These are phyloP conservation scores for Dallia pectoralis DNA, from an alignment of 2,797 vertebrate genomes.

Conservation along the genomic window DNA sequence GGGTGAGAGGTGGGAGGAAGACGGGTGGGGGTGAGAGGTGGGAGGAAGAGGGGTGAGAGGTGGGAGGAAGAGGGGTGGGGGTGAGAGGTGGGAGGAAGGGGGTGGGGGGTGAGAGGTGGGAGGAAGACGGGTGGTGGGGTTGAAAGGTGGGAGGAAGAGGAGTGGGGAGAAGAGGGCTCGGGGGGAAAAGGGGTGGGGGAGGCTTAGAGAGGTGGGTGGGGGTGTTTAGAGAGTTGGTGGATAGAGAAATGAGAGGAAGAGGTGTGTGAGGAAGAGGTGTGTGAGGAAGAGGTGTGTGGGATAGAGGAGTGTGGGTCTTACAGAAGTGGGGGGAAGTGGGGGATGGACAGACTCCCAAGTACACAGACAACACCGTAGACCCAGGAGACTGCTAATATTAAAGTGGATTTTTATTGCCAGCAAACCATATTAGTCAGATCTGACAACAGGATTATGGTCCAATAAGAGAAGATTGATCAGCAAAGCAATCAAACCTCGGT, in stretches of 20 bases:
- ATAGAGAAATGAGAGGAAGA: too few species aligned
- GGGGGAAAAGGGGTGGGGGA: slow-evolving; percentile 5
- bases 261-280: too few species aligned
- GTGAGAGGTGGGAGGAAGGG: too few species aligned
- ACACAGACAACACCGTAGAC: slow-evolving; percentile 48
- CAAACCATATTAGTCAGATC: slow-evolving; percentile 44
- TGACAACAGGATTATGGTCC: slow-evolving; percentile 41
- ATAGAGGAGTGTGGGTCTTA: slow-evolving; percentile 22
- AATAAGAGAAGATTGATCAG: slow-evolving; percentile 46
- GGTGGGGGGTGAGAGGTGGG: slow-evolving; percentile 37
- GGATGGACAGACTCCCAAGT: slow-evolving; percentile 53
- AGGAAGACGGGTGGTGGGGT: slow-evolving; percentile 32
- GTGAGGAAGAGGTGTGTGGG: too few species aligned
- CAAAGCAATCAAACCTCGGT: slow-evolving; percentile 4
- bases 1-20: too few species aligned
- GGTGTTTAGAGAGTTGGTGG: too few species aligned
- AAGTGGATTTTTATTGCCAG: slow-evolving; percentile 36
- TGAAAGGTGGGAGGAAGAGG: slow-evolving; percentile 36
- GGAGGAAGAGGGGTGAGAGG: too few species aligned
- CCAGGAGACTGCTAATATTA: slow-evolving; percentile 53
- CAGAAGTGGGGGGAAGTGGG: slow-evolving; percentile 38
- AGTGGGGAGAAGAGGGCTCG: slow-evolving; percentile 30
- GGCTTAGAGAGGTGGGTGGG: slow-evolving; percentile 38
- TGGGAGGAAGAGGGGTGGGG: too few species aligned
- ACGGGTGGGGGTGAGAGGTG: too few species aligned